phyloP scores from a whole-genome alignment of 2,888 invertebrate genomes.

The Scelioninae gen. 2 region DNA sequence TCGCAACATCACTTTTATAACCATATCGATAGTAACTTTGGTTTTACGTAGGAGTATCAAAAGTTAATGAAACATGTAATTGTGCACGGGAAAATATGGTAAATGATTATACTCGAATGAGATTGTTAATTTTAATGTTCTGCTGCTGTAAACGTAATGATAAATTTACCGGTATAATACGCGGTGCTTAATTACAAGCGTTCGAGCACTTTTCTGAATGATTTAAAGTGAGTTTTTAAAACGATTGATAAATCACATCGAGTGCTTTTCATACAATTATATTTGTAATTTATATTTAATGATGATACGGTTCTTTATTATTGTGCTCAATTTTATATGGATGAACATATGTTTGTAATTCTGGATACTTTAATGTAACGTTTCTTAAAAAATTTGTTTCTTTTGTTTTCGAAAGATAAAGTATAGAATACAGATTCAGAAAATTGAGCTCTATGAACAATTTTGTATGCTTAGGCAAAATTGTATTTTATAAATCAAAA shows the following conservation, averaged over 20 bases:
- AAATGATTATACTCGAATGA: background rate
- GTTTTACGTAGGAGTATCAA: background rate
- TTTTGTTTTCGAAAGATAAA: conserved; percentile 1
- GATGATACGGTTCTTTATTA: background rate
- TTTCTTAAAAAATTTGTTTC: background rate
- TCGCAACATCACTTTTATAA: conserved; percentile 1
- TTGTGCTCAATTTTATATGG: conserved; percentile 13
- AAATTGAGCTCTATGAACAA: no score
- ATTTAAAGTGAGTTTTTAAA: background rate
- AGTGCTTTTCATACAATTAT: background rate
- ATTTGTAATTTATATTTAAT: no score
- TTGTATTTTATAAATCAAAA: no score
- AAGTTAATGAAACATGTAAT: background rate
- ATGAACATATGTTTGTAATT: conserved; percentile 9
- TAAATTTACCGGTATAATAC: no score
- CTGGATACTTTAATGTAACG: background rate
- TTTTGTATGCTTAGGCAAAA: no score
- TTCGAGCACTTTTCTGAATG: conserved; percentile 2
- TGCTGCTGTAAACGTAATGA: background rate
- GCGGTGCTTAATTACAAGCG: no score
- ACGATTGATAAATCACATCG: no score
- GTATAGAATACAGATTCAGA: background rate
- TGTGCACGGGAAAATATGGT: background rate
- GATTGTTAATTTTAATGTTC: conserved; percentile 2
- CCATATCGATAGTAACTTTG: background rate